Percentiles rank a stretch among this genome's conserved stretches.
phyloP scores from a whole-genome alignment of 2,888 invertebrate species.

The Escarpia spicata region DNA sequence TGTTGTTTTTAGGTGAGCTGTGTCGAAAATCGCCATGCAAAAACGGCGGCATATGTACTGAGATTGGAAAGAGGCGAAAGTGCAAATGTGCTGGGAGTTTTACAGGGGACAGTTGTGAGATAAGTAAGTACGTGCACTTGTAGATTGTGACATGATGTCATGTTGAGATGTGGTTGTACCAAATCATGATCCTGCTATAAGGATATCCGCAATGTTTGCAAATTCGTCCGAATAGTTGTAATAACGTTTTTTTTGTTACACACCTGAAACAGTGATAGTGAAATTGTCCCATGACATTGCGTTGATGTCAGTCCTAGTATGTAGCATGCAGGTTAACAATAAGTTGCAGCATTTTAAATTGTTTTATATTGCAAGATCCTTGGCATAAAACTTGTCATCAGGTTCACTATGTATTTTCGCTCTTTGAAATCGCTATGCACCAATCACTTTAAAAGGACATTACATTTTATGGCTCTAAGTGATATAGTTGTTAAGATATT shows the following conservation, averaged over 20 bases:
- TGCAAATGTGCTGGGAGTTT: not conserved
- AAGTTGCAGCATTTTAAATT: not conserved
- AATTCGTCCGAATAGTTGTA: not conserved
- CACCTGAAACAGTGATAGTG: not conserved
- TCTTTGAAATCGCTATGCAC: no score
- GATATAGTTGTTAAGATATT: no score
- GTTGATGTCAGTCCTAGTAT: not conserved
- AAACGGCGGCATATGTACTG: not conserved
- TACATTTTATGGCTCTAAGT: no score
- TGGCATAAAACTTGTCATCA: not conserved
- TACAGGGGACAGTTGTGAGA: not conserved
- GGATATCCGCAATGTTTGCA: not conserved
- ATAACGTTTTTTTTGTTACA: not conserved
- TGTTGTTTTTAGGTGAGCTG: not conserved
- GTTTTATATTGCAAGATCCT: not conserved
- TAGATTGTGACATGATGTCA: not conserved
- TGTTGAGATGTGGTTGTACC: not conserved
- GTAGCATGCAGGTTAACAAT: not conserved
- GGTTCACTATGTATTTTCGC: no score
- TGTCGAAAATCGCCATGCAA: not conserved
- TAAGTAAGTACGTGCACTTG: not conserved
- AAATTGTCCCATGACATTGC: not conserved
- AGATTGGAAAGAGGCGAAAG: not conserved
- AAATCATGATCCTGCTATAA: not conserved
- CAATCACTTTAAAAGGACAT: no score